Evolutionary conservation across 1,140 invertebrate species (phyloP).

Genomic region (Listronotus bonariensis): DNA sequence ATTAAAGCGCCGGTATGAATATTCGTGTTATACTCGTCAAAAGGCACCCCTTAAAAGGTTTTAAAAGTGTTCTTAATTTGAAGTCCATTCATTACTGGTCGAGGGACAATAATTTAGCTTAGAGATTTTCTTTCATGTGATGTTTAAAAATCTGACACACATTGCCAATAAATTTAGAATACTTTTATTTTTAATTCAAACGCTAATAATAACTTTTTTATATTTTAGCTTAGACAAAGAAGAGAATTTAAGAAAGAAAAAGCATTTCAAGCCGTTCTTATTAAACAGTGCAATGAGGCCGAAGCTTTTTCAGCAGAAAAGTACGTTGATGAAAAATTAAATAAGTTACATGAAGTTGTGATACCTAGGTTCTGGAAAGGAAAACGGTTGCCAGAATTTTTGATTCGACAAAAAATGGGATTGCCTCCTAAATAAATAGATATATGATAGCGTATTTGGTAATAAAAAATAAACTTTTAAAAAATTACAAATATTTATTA

Average conservation of each 20-base stretch:
- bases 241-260: conserved; percentile 76
- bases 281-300: conserved; percentile 71
- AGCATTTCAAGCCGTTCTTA: conserved; percentile 70
- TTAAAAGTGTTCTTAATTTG: no score
- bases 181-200: no score
- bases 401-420: conserved; percentile 63
- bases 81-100: no score
- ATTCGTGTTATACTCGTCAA: no score
- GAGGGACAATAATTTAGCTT: no score
- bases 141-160: no score
- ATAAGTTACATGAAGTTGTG: conserved; percentile 65
- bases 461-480: not conserved
- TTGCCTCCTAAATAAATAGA: conserved; percentile 36
- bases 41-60: no score
- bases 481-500: no score
- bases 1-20: no score
- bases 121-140: no score
- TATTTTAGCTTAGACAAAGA: conserved; percentile 62
- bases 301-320: conserved; percentile 75
- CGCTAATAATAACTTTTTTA: no score
- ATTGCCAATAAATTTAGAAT: no score
- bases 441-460: not conserved
- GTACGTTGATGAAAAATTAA: conserved; percentile 69
- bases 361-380: conserved; percentile 69
- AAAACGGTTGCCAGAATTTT: conserved; percentile 65